Evolutionary conservation across 2,797 vertebrate species (phyloP).

Genomic region (Epinephelus coioides): DNA sequence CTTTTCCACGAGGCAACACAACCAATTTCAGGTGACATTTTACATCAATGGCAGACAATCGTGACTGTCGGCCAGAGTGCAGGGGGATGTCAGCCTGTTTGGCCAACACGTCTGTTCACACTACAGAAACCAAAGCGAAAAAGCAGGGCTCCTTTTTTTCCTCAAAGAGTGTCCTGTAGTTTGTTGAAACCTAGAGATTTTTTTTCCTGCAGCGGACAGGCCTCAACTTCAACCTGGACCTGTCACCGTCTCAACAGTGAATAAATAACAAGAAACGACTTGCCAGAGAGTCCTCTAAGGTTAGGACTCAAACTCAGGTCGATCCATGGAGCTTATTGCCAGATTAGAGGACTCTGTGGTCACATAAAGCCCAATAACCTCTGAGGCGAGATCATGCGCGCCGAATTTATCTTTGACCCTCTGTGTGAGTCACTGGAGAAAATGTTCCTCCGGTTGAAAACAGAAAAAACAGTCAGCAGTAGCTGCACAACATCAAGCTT

Average conservation of each 20-base stretch:
- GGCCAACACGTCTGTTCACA: constrained; percentile 47
- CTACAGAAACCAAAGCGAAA: constrained; percentile 42
- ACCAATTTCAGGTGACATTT: constrained; percentile 81
- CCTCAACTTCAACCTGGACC: constrained; percentile 51
- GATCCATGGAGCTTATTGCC: constrained; percentile 56
- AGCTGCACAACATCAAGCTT: constrained; percentile 12
- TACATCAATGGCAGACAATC: constrained; percentile 69
- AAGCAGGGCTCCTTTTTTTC: constrained; percentile 34
- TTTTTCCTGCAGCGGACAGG: constrained; percentile 33
- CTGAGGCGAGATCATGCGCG: constrained; percentile 47
- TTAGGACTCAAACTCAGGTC: constrained; percentile 57
- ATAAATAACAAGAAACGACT: constrained; percentile 58
- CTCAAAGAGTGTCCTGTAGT: constrained; percentile 31
- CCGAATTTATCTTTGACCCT: constrained; percentile 64
- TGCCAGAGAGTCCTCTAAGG: constrained; percentile 51
- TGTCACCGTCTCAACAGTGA: constrained; percentile 50
- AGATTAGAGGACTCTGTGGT: constrained; percentile 65
- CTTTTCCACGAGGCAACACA: constrained; percentile 66
- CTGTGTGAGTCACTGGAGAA: constrained; percentile 33
- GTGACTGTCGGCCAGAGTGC: constrained; percentile 59
- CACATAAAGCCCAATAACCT: constrained; percentile 63
- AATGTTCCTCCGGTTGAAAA: constrained; percentile 29
- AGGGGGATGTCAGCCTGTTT: constrained; percentile 58
- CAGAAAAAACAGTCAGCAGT: constrained; percentile 16
- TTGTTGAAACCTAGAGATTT: constrained; percentile 52